phyloP scores from a whole-genome alignment of 1,140 invertebrate genomes.

The Meloidogyne chitwoodi region DNA sequence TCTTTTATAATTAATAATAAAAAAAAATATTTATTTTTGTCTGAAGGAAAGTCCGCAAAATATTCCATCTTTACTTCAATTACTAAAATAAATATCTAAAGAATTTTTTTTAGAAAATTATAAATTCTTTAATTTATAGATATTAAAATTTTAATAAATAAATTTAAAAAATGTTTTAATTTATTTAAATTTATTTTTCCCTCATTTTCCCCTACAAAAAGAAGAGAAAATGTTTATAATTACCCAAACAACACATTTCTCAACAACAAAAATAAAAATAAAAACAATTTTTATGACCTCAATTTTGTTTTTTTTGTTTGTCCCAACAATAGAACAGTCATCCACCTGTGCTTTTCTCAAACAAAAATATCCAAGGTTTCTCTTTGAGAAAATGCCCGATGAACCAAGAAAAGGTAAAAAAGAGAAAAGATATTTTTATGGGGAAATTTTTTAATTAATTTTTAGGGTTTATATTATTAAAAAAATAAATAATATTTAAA shows the following conservation, averaged over 20 bases:
- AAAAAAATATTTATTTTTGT: too few species aligned
- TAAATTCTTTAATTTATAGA: too few species aligned
- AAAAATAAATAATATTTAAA: too few species aligned
- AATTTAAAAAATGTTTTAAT: too few species aligned
- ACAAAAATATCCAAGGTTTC: background rate
- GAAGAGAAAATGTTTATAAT: background rate
- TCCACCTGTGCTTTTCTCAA: constrained; percentile 13
- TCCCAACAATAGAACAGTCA: background rate
- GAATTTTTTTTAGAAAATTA: too few species aligned
- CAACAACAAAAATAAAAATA: background rate
- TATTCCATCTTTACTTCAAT: too few species aligned
- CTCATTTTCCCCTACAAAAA: background rate
- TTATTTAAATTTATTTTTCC: background rate
- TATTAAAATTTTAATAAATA: too few species aligned
- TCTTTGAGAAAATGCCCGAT: background rate
- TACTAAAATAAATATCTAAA: too few species aligned
- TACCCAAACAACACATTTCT: background rate
- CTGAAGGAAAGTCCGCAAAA: too few species aligned
- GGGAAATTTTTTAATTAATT: background rate
- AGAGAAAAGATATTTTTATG: background rate
- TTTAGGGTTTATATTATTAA: too few species aligned
- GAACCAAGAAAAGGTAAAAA: constrained; percentile 6
- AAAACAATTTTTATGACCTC: background rate
- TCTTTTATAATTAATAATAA: too few species aligned
- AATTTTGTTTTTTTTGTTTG: background rate